Conservation (phyloP, 1,140 invertebrate species). For the Acarapis woodi region DNA sequence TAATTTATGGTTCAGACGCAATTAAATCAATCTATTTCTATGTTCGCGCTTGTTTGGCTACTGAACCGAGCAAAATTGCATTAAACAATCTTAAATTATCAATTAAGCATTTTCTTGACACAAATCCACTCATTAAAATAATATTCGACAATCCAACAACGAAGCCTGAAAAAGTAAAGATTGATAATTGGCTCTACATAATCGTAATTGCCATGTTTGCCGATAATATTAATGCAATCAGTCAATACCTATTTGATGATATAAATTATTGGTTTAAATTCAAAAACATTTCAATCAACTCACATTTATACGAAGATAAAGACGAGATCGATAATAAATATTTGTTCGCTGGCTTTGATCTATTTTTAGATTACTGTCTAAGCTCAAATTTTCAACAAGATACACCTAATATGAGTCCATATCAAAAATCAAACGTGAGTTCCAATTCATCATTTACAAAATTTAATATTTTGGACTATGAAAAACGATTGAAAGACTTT, state of each 20-base stretch:
- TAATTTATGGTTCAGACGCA: conserved; percentile 2
- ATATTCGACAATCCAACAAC: background rate
- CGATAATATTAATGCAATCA: conserved; percentile 5
- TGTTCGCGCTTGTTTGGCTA: conserved; percentile 4
- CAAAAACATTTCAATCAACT: background rate
- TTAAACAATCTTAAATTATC: conserved; percentile 6
- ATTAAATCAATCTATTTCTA: conserved; percentile 7
- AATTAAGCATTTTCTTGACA: background rate
- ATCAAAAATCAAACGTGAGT: too few species aligned
- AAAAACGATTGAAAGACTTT: background rate
- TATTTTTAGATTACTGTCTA: too few species aligned
- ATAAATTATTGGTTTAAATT: background rate
- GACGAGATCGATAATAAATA: background rate
- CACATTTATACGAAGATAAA: conserved; percentile 2
- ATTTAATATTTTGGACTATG: background rate
- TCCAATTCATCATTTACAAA: background rate
- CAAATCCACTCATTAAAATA: background rate
- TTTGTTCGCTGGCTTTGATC: background rate
- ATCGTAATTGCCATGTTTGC: conserved; percentile 7
- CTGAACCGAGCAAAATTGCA: conserved; percentile 4
- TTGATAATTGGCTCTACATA: conserved; percentile 9
- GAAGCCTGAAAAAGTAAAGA: background rate
- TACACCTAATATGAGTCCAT: too few species aligned
- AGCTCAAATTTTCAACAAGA: too few species aligned
- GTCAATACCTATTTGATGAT: conserved; percentile 1